Evolutionary conservation across 2,797 vertebrate genomes (phyloP).

Genomic region (Dipus sagitta): DNA sequence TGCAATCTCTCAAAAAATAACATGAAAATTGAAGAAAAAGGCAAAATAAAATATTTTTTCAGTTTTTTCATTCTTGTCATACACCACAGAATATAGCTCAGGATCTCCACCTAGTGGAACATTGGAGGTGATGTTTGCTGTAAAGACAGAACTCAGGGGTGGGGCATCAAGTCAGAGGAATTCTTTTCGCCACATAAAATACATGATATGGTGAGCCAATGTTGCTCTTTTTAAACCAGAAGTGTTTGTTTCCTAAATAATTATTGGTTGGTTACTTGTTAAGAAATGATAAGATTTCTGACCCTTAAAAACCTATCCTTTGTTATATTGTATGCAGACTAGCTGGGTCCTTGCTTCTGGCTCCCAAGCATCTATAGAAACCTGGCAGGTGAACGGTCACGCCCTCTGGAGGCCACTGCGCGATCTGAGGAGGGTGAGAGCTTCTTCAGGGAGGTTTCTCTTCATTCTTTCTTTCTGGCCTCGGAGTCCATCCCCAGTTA

Average conservation of each 20-base stretch:
- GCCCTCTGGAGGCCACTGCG: slow-evolving; percentile 10
- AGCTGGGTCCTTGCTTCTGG: neutral
- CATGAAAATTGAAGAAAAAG: slow-evolving; percentile 60
- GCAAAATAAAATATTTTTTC: slow-evolving; percentile 64
- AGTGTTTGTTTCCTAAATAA: neutral
- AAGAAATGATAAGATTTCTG: neutral
- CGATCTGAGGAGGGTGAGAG: neutral
- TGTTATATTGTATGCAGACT: neutral
- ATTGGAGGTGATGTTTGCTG: neutral
- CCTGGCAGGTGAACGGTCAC: neutral
- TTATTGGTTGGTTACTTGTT: neutral
- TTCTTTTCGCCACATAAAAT: neutral
- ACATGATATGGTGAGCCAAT: neutral
- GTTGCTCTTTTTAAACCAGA: neutral
- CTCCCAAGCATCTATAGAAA: neutral
- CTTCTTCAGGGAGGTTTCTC: neutral
- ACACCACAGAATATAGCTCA: slow-evolving; percentile 55
- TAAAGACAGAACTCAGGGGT: neutral
- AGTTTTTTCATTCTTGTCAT: neutral
- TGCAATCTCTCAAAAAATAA: slow-evolving; percentile 63
- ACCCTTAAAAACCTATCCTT: neutral
- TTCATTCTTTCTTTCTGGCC: neutral
- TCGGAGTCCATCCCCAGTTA: neutral
- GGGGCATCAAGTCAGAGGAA: neutral
- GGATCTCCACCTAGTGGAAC: slow-evolving; percentile 76